Base-by-base conservation (phyloP, 2,888 invertebrate species). In the Lasioglossum villosulum region DNA sequence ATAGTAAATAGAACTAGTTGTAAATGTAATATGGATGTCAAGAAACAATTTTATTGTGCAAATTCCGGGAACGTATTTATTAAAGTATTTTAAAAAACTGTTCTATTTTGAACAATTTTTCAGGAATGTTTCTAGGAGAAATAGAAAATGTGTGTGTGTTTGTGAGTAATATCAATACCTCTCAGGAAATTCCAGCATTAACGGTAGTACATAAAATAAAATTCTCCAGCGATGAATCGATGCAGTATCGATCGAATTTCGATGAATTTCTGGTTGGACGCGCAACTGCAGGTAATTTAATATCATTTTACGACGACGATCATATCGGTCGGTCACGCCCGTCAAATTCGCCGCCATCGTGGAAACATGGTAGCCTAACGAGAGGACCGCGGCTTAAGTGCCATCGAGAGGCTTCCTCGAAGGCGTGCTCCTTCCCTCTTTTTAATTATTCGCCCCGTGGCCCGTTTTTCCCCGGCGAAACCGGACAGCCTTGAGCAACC, bases 381-480 rank as follows among this genome's bases (percentile, higher is more conserved):
- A 63, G 73, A 80, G 78, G 76, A 71, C n/a, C 37, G 16, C n/a
- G 39, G 42, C 70, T 80, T 75, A 78, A 84, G 73, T 84, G 74
- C 75, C 66, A 56, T 78, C 66, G 27, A 45, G 80, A 78, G 68
- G 73, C 42, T 81, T 74, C 73, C 66, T 59, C 75, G 45, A 78
- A 76, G 78, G 81, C 76, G 42, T 30, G 42, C 71, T 34, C 70
- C 48, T 79, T 82, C 63, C 19, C 42, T 45, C 75, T 30, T 81
- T 84, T 84, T 78, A 81, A 84, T 80, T 80, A 86, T 86, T 84
- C 78, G 66, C 16, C 37, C 66, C 66, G 37, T 30, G 8, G 52
- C 14, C 30, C 70, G 34, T 70, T 59, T 42, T 78, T 86, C 56
- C 68, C 59, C 68, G 70, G 42, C 37, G 63, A 63, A 76, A 85